phyloP scores from a whole-genome alignment of 2,797 vertebrate genomes.

The Clarias laeviceps region DNA sequence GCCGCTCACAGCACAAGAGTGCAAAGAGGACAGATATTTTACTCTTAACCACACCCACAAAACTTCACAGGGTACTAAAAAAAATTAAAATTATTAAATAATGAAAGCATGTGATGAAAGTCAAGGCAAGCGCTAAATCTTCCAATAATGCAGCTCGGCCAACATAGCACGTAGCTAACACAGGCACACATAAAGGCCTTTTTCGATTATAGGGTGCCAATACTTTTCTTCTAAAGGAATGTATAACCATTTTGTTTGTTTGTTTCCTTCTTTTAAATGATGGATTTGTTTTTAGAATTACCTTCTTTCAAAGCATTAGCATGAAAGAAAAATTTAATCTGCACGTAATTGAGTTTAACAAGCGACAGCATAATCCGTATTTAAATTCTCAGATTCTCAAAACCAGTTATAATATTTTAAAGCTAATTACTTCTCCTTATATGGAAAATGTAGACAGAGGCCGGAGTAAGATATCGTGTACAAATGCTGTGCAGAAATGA shows the following conservation, averaged over 20 bases:
- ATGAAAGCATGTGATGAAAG: not conserved
- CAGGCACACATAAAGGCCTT: not conserved
- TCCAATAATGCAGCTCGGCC: not conserved
- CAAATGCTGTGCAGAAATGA: not conserved
- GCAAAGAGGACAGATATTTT: no score
- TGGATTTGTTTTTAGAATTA: not conserved
- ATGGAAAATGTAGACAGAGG: not conserved
- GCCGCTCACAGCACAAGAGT: not conserved
- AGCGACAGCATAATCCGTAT: not conserved
- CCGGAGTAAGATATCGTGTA: not conserved
- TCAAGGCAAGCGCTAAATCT: not conserved
- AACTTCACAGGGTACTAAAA: not conserved
- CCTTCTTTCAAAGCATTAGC: not conserved
- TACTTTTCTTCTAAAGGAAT: not conserved
- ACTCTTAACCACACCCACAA: not conserved
- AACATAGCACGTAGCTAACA: not conserved
- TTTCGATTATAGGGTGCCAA: not conserved
- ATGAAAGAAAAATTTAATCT: not conserved
- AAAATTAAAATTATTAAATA: not conserved
- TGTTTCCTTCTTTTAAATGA: not conserved
- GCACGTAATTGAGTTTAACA: not conserved
- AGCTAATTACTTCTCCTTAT: not conserved
- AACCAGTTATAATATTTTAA: not conserved
- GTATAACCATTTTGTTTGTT: not conserved
- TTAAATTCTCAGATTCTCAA: not conserved